Percentiles rank a stretch among this genome's conserved stretches.
These are phyloP conservation scores for Cinclus cinclus DNA, from an alignment of 2,113 vertebrate species.

Conservation along the genomic window DNA sequence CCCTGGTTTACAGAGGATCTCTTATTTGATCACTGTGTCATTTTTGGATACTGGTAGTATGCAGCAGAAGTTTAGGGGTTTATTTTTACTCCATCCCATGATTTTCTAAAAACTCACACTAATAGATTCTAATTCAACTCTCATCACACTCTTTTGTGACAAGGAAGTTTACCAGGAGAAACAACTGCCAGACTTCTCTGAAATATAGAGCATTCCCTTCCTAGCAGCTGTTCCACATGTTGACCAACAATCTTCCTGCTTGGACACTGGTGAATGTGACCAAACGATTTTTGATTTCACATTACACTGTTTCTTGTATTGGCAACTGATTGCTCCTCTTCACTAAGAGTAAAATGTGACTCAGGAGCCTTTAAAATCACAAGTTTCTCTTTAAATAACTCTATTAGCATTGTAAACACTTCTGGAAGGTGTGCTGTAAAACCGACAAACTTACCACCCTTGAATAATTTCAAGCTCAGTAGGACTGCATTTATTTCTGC, in stretches of 20 bases:
- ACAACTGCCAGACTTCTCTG: background rate
- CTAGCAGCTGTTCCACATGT: background rate
- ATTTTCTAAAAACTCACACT: background rate
- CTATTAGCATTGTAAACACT: background rate
- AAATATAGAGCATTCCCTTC: background rate
- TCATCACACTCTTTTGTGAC: background rate
- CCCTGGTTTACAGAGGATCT: background rate
- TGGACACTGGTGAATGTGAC: background rate
- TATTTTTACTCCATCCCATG: background rate
- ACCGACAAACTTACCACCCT: background rate
- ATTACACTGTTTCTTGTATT: background rate
- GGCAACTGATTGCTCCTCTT: background rate
- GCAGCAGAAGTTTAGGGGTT: background rate
- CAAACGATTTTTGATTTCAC: background rate
- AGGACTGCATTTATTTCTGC: background rate
- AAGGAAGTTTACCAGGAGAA: background rate
- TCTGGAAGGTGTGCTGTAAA: background rate
- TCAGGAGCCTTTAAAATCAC: background rate
- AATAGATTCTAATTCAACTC: background rate
- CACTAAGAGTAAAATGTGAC: background rate
- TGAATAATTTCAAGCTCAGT: background rate
- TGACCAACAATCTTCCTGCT: background rate
- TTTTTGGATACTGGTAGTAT: background rate
- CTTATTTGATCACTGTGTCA: background rate
- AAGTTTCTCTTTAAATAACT: background rate